Percentiles rank a stretch among this genome's conserved stretches.
These are phyloP conservation scores for Eurois occulta DNA, from an alignment of 2,888 invertebrate species.

Conservation along the genomic window DNA sequence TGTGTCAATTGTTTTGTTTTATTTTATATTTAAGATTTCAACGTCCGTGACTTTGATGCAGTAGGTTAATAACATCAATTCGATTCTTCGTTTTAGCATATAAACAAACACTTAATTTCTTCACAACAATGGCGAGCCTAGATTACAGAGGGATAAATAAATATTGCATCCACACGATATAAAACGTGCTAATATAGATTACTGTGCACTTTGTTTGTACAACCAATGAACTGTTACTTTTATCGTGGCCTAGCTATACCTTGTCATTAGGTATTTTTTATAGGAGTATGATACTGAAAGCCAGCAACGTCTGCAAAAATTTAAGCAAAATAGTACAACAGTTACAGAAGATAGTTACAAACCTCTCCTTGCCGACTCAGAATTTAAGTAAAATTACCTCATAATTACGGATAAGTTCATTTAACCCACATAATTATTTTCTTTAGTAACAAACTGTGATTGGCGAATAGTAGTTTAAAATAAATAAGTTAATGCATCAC, in stretches of 20 bases:
- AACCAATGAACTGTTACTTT: conserved; percentile 7
- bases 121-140: background rate
- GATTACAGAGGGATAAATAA: conserved; percentile 1
- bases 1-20: background rate
- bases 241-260: background rate
- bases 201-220: background rate
- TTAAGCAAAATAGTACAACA: background rate
- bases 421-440: background rate
- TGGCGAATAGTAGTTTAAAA: background rate
- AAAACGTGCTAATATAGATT: conserved; percentile 5
- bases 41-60: conserved; percentile 18
- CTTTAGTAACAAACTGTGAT: background rate
- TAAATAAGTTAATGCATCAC: background rate
- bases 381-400: background rate
- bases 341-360: background rate
- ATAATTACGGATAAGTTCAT: background rate
- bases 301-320: background rate
- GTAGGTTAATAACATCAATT: conserved; percentile 31
- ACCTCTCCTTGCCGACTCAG: background rate
- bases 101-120: conserved; percentile 8
- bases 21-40: conserved; percentile 1
- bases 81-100: background rate
- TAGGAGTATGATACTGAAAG: background rate
- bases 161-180: background rate
- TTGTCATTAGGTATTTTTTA: background rate